phyloP scores from a whole-genome alignment of 2,888 invertebrate genomes.

The Noctua pronuba region DNA sequence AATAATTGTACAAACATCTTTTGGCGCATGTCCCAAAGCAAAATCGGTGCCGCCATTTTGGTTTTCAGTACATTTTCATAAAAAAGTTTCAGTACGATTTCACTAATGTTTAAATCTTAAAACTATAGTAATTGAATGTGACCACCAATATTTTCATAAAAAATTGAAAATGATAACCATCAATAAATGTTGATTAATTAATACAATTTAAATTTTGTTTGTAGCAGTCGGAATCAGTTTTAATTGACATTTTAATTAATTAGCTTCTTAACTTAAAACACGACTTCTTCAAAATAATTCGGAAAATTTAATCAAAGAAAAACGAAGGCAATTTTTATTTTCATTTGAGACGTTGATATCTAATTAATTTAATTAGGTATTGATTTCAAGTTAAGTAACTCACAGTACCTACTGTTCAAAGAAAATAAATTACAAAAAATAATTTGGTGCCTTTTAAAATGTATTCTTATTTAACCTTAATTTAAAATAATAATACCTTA shows the following conservation, averaged over 20 bases:
- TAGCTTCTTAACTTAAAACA: neutral
- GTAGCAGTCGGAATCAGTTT: neutral
- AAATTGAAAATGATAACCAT: neutral
- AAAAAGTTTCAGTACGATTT: no score
- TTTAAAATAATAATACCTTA: neutral
- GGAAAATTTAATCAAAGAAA: conserved; percentile 14
- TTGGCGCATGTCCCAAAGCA: neutral
- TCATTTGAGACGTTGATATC: neutral
- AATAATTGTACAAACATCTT: neutral
- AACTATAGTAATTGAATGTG: neutral
- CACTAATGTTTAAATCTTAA: neutral
- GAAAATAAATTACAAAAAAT: neutral
- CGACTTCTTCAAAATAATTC: neutral
- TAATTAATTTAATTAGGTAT: neutral
- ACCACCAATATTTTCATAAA: neutral
- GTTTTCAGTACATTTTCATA: neutral
- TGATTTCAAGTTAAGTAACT: neutral
- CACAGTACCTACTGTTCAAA: neutral
- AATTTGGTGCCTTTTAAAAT: neutral
- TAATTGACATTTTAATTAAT: conserved; percentile 38
- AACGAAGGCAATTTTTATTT: neutral
- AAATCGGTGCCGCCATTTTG: neutral
- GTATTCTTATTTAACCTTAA: neutral
- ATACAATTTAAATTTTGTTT: conserved; percentile 9
- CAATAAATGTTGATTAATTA: conserved; percentile 2